Conservation (phyloP, 2,797 vertebrate genomes). For the Gymnoscopelus microlampas region DNA sequence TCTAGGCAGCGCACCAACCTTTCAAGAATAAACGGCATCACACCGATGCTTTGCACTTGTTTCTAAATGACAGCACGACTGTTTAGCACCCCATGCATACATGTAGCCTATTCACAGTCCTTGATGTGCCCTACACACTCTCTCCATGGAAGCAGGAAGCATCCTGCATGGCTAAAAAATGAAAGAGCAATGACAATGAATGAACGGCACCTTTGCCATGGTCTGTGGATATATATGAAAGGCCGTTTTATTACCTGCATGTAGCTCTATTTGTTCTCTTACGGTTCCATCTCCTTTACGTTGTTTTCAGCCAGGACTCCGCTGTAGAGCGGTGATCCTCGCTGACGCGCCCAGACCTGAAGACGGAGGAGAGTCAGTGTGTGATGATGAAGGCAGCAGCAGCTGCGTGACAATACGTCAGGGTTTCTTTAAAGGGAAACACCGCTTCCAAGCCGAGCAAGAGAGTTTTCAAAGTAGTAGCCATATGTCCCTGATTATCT, state of each 20-base stretch:
- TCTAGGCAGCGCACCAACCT: too few species aligned
- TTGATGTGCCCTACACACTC: constrained; percentile 14
- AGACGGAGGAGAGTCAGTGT: constrained; percentile 14
- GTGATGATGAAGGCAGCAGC: constrained; percentile 15
- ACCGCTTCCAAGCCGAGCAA: background rate
- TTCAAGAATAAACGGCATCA: too few species aligned
- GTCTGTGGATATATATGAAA: background rate
- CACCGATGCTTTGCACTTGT: too few species aligned
- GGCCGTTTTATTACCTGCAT: constrained; percentile 58
- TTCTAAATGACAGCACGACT: background rate
- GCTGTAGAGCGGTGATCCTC: constrained; percentile 55
- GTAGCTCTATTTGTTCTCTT: constrained; percentile 23
- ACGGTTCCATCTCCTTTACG: constrained; percentile 9
- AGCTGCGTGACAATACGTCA: constrained; percentile 66
- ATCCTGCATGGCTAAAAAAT: constrained; percentile 7
- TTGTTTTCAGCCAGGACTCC: constrained; percentile 54
- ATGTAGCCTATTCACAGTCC: constrained; percentile 8
- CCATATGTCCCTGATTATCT: too few species aligned
- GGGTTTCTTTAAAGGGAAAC: constrained; percentile 68
- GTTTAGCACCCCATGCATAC: constrained; percentile 12
- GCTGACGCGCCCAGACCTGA: constrained; percentile 48
- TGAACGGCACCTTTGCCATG: background rate
- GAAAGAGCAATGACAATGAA: constrained; percentile 7
- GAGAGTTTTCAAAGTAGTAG: too few species aligned
- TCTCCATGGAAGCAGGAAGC: constrained; percentile 17